A percentile compares a stretch with the other conserved stretches of the same genome.
Conservation (phyloP, 1,140 invertebrate species). For the Drosophila tristis region DNA sequence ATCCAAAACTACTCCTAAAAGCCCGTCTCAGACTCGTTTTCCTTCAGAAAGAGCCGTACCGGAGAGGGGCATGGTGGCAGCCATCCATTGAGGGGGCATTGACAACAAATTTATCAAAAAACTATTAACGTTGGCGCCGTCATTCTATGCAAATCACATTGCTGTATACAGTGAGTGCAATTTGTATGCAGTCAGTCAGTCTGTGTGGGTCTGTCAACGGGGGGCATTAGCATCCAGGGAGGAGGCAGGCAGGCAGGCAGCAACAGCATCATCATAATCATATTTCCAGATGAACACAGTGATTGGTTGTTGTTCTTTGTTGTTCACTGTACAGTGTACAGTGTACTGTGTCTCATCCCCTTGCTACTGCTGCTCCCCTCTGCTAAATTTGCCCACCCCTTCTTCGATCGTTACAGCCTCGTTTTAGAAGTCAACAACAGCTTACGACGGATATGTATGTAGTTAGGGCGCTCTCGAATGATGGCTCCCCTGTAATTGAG, state of each 20-base stretch:
- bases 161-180: slow-evolving; percentile 44
- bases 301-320: slow-evolving; percentile 18
- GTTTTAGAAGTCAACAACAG: slow-evolving; percentile 57
- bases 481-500: slow-evolving; percentile 67
- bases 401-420: slow-evolving; percentile 24
- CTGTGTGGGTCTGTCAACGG: slow-evolving; percentile 34
- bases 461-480: slow-evolving; percentile 36
- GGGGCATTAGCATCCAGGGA: slow-evolving; percentile 35
- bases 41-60: too few species aligned
- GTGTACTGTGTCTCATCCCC: background rate
- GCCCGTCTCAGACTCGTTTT: too few species aligned
- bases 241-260: too few species aligned
- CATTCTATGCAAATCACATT: slow-evolving; percentile 46
- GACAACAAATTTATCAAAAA: slow-evolving; percentile 53
- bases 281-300: slow-evolving; percentile 36
- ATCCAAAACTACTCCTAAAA: too few species aligned
- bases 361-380: slow-evolving; percentile 17
- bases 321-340: background rate
- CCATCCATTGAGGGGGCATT: slow-evolving; percentile 12
- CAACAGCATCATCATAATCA: slow-evolving; percentile 38
- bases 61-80: too few species aligned
- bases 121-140: slow-evolving; percentile 47
- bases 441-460: slow-evolving; percentile 19
- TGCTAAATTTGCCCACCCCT: slow-evolving; percentile 1
- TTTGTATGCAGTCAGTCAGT: slow-evolving; percentile 57